Conservation (phyloP, 2,888 invertebrate species). For the Schrankia costaestrigalis region DNA sequence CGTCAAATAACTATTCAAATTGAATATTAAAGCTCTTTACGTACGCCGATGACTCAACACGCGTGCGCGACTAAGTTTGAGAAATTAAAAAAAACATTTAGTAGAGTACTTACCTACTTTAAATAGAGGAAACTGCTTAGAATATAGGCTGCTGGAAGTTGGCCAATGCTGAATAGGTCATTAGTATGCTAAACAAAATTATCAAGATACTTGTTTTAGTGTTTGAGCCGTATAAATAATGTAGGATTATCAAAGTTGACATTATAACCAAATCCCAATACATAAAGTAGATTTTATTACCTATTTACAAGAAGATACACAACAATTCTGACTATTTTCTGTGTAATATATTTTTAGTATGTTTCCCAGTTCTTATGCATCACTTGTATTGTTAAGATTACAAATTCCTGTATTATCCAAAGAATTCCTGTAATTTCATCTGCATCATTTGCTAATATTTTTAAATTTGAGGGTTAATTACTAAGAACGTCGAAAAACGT, state of each 20-base stretch:
- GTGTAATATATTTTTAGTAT: no score
- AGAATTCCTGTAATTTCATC: no score
- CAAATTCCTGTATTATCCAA: no score
- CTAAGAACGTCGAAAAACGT: no score
- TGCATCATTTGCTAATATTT: no score
- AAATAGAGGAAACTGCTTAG: constrained; percentile 51
- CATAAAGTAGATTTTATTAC: no score
- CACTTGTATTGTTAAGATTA: no score
- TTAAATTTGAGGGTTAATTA: no score
- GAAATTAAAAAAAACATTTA: constrained; percentile 24
- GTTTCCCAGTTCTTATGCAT: no score
- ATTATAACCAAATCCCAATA: no score
- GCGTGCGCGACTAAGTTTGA: constrained; percentile 13
- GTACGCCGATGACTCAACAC: constrained; percentile 13
- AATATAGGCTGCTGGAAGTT: constrained; percentile 47
- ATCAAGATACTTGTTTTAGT: constrained; percentile 42
- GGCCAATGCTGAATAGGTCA: constrained; percentile 65
- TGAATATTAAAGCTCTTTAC: constrained; percentile 14
- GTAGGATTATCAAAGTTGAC: constrained; percentile 27
- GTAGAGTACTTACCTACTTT: constrained; percentile 41
- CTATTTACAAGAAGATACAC: no score
- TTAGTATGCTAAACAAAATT: constrained; percentile 51
- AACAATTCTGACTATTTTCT: no score
- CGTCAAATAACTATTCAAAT: constrained; percentile 10
- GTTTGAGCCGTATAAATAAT: constrained; percentile 31